These are phyloP conservation scores for Presbytis comata DNA, from an alignment of 2,797 vertebrate species.

Conservation along the genomic window DNA sequence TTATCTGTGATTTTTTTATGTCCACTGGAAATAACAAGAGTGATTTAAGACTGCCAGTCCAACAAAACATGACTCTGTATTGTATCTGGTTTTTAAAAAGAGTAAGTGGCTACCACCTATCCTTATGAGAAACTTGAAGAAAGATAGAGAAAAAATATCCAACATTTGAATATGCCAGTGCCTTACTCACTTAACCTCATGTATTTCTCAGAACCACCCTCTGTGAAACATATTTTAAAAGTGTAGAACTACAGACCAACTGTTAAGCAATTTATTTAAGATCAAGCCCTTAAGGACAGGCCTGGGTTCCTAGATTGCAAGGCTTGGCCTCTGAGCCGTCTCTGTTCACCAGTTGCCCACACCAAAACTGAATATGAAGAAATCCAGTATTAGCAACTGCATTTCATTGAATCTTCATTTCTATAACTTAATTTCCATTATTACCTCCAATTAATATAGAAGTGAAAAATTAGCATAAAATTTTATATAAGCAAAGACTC, in stretches of 20 bases:
- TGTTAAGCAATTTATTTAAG: not conserved
- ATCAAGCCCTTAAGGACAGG: not conserved
- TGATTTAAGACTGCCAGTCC: not conserved
- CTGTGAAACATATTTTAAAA: not conserved
- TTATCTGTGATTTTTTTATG: not conserved
- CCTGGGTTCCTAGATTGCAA: not conserved
- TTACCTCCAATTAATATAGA: not conserved
- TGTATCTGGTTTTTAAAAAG: not conserved
- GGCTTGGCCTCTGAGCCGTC: not conserved
- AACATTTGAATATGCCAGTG: not conserved
- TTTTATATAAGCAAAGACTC: not conserved
- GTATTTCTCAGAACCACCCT: not conserved
- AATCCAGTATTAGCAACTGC: not conserved
- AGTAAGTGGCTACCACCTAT: not conserved
- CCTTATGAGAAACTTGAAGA: not conserved
- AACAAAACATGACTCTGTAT: not conserved
- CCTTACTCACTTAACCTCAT: not conserved
- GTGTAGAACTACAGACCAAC: not conserved
- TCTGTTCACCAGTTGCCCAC: not conserved
- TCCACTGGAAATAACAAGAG: not conserved
- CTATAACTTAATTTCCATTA: not conserved
- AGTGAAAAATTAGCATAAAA: not conserved
- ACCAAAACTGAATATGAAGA: not conserved
- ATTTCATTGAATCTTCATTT: not conserved
- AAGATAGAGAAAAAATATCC: not conserved